Evolutionary conservation across 2,113 vertebrate species (phyloP).

Genomic region (Antechinus stuartii): DNA sequence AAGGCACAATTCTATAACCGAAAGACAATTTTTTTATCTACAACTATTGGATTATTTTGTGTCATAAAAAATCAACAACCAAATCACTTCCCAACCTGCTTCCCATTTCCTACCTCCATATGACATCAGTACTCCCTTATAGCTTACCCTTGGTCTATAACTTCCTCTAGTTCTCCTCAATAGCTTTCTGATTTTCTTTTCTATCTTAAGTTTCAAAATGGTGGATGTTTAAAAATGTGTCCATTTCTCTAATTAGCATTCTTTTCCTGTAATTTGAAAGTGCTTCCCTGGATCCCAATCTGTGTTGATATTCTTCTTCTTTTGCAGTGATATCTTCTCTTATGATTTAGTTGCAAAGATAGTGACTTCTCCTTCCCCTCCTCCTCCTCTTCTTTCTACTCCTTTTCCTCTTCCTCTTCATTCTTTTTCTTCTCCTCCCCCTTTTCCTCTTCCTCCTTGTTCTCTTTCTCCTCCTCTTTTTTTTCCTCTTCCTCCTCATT

Average conservation of each 20-base stretch:
- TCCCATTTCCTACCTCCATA: not conserved
- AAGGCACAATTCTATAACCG: not conserved
- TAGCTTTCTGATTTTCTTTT: not conserved
- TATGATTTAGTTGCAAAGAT: not conserved
- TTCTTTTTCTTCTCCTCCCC: no score
- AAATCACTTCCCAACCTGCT: not conserved
- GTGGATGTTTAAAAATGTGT: not conserved
- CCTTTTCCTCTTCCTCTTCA: no score
- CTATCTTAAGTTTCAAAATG: constrained; percentile 4
- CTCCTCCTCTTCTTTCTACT: no score
- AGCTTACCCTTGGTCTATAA: not conserved
- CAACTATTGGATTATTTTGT: constrained; percentile 12
- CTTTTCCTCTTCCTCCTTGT: no score
- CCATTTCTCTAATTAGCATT: not conserved
- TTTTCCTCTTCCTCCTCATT: not conserved
- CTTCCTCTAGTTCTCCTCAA: not conserved
- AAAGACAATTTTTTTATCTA: constrained; percentile 3
- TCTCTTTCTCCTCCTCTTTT: no score
- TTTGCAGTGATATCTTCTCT: not conserved
- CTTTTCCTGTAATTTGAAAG: constrained; percentile 10
- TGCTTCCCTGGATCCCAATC: not conserved
- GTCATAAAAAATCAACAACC: not conserved
- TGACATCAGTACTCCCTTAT: not conserved
- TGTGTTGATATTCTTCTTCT: not conserved
- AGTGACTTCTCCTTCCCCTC: not conserved